Percentiles rank a stretch among this genome's conserved stretches.
These are phyloP conservation scores for Cistogaster globosa DNA, from an alignment of 2,888 invertebrate species.

Conservation along the genomic window DNA sequence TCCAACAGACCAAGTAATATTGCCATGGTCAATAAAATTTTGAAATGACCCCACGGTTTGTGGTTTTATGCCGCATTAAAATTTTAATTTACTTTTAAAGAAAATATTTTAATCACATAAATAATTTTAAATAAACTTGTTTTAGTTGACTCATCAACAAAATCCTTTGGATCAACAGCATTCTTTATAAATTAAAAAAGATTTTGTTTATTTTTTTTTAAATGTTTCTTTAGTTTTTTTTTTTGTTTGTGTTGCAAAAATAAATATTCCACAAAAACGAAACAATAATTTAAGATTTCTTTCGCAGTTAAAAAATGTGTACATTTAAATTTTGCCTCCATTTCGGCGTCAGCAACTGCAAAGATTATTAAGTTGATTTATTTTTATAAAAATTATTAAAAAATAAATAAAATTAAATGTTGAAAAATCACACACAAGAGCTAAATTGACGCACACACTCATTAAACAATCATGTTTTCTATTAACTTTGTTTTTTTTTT, in stretches of 20 bases:
- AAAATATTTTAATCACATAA: not conserved
- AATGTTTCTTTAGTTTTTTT: no score
- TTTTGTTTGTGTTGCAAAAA: slow-evolving; percentile 1
- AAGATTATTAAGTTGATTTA: slow-evolving; percentile 55
- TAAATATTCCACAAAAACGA: slow-evolving; percentile 5
- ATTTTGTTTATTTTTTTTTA: slow-evolving; percentile 25
- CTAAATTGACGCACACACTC: not conserved
- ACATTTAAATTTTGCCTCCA: slow-evolving; percentile 40
- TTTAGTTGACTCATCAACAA: slow-evolving; percentile 47
- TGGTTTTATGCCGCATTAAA: not conserved
- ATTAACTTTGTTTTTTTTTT: slow-evolving; percentile 6
- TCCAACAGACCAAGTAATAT: not conserved
- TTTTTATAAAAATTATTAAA: slow-evolving; percentile 52
- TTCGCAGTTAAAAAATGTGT: not conserved
- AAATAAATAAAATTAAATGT: slow-evolving; percentile 27
- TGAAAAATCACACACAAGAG: slow-evolving; percentile 4
- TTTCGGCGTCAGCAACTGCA: slow-evolving; percentile 59
- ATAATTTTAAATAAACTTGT: not conserved
- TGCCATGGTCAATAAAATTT: not conserved
- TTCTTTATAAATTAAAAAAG: not conserved
- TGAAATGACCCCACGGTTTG: not conserved
- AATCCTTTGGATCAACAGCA: slow-evolving; percentile 27
- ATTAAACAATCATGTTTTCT: not conserved
- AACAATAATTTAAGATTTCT: not conserved
- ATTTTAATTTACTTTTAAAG: no score